Conservation (phyloP, 2,888 invertebrate genomes). For the Troglohyphantes excavatus region DNA sequence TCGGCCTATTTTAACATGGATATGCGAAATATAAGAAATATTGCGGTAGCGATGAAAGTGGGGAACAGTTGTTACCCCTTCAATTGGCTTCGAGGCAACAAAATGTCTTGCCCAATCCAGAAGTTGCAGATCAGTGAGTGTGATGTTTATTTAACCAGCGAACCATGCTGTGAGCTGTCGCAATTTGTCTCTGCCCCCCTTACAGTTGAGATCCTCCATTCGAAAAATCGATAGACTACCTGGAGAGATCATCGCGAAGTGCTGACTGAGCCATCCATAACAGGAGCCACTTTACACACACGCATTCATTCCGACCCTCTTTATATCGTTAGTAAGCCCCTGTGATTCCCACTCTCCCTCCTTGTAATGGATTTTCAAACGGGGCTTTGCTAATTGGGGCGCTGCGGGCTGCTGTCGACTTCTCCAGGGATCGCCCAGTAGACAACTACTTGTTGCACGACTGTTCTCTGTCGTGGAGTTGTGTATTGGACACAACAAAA, state of each 20-base stretch:
- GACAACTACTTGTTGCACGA: slow-evolving; percentile 21
- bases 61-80: too few relatives aligned
- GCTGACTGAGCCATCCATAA: not conserved
- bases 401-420: too few relatives aligned
- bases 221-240: slow-evolving; percentile 31
- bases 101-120: too few relatives aligned
- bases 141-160: too few relatives aligned
- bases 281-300: not conserved
- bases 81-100: too few relatives aligned
- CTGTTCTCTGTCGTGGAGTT: not conserved
- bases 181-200: slow-evolving; percentile 11
- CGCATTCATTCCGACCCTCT: not conserved
- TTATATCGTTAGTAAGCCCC: not conserved
- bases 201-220: not conserved
- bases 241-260: slow-evolving; percentile 18
- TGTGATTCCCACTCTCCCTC: not conserved
- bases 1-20: too few relatives aligned
- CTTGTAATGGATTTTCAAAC: not conserved
- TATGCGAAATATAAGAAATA: too few relatives aligned
- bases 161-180: too few relatives aligned
- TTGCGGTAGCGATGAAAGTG: too few relatives aligned
- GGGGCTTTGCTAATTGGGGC: not conserved
- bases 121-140: too few relatives aligned
- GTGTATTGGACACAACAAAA: too few relatives aligned
- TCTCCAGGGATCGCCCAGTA: not conserved